Conservation (phyloP, 1,140 invertebrate species). For the Eufriesea mexicana region DNA sequence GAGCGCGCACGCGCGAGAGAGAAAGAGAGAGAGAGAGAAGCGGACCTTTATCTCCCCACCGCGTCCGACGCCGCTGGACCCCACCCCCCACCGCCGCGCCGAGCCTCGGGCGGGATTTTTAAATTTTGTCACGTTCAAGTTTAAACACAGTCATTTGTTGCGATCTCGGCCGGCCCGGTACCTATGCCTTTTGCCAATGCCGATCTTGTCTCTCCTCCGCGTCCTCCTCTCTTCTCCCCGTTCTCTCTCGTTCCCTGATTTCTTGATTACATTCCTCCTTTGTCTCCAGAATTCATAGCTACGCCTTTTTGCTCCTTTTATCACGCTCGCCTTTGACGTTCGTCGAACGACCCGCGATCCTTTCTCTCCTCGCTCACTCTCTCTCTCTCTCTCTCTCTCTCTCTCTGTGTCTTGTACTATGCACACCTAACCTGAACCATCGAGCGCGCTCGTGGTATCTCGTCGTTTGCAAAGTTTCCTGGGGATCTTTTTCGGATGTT, state of each 20-base stretch:
- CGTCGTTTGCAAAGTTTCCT: too few species aligned
- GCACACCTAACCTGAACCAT: too few species aligned
- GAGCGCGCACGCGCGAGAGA: constrained; percentile 10
- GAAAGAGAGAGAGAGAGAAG: background rate
- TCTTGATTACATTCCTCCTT: constrained; percentile 57
- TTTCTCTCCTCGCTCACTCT: background rate
- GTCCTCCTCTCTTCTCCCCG: constrained; percentile 25
- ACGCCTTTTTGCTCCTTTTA: constrained; percentile 19
- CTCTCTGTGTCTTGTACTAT: background rate
- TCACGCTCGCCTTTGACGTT: constrained; percentile 23
- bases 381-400: background rate
- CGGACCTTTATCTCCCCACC: constrained; percentile 45
- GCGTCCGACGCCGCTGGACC: background rate
- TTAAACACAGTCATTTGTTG: constrained; percentile 83
- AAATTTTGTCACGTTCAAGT: constrained; percentile 83
- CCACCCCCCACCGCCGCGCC: constrained; percentile 12
- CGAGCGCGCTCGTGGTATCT: too few species aligned
- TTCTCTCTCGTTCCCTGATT: constrained; percentile 22
- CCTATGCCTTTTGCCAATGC: constrained; percentile 75
- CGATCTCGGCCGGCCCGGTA: constrained; percentile 71
- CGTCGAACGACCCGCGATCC: background rate
- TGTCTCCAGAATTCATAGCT: constrained; percentile 52
- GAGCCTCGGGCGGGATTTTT: constrained; percentile 74
- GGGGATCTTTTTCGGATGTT: too few species aligned
- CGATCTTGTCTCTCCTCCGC: constrained; percentile 62